phyloP scores from a whole-genome alignment of 2,797 vertebrate species.

The Glossophaga mutica region DNA sequence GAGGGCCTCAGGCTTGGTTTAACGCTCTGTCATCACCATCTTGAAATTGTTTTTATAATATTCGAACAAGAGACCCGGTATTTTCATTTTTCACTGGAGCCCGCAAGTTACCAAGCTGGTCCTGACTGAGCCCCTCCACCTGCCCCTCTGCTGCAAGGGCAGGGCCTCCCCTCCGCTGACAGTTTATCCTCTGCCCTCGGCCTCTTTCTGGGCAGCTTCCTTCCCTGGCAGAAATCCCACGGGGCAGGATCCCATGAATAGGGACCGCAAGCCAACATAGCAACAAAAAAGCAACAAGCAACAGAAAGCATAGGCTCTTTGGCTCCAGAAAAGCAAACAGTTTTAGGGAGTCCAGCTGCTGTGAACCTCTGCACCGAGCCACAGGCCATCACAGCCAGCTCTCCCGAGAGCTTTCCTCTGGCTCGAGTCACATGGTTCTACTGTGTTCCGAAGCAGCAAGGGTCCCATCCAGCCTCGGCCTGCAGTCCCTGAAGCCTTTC shows the following conservation, averaged over 20 bases:
- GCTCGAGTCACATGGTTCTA: background rate
- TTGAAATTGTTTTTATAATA: background rate
- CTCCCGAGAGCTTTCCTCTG: background rate
- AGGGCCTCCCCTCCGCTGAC: background rate
- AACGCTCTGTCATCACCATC: background rate
- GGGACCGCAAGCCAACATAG: background rate
- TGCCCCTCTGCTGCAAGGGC: accelerated
- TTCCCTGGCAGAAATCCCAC: background rate
- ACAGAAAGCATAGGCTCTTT: background rate
- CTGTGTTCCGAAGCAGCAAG: background rate
- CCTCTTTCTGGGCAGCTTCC: background rate
- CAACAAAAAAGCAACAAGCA: too few species aligned
- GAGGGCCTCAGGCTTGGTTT: background rate
- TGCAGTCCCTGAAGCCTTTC: background rate
- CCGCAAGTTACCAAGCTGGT: background rate
- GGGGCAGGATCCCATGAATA: background rate
- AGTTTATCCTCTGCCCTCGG: background rate
- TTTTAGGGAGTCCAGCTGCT: background rate
- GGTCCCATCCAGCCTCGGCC: background rate
- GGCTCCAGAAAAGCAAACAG: background rate
- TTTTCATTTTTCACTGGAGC: background rate
- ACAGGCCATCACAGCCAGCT: background rate
- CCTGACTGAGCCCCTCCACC: background rate
- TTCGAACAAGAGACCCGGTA: background rate
- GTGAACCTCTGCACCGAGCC: background rate